A percentile compares a stretch with the other conserved stretches of the same genome.
Conservation (phyloP, 35 echinoderm and acorn worm genomes). For the Lytechinus pictus region DNA sequence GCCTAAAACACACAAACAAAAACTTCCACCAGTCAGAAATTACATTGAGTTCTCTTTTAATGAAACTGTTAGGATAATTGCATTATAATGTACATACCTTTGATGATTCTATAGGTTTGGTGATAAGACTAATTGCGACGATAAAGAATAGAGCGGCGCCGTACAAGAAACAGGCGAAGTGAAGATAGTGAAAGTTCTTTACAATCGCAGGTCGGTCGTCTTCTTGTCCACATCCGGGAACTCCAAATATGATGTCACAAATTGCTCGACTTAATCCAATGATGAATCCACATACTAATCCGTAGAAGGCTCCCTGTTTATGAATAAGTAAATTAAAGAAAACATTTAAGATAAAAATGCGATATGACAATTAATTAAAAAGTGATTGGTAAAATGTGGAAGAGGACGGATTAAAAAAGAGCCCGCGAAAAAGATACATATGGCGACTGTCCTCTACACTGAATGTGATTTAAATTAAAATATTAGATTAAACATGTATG, state of each 20-base stretch:
- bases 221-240: constrained; percentile 73
- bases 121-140: constrained; percentile 75
- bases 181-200: constrained; percentile 78
- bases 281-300: constrained; percentile 72
- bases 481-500: no score
- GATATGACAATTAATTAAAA: no score
- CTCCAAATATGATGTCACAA: constrained; percentile 69
- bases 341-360: no score
- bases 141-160: constrained; percentile 51
- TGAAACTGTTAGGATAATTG: no score
- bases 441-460: no score
- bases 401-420: no score
- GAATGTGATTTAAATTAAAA: no score
- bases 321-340: background rate
- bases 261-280: constrained; percentile 72
- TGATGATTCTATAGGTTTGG: constrained; percentile 59
- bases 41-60: no score
- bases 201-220: constrained; percentile 69
- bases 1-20: no score
- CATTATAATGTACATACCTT: background rate
- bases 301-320: constrained; percentile 86
- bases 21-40: no score
- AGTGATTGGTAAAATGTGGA: no score
- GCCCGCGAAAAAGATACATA: no score
- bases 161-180: constrained; percentile 87